phyloP scores from a whole-genome alignment of 2,888 invertebrate genomes.

The Sisyra terminalis region DNA sequence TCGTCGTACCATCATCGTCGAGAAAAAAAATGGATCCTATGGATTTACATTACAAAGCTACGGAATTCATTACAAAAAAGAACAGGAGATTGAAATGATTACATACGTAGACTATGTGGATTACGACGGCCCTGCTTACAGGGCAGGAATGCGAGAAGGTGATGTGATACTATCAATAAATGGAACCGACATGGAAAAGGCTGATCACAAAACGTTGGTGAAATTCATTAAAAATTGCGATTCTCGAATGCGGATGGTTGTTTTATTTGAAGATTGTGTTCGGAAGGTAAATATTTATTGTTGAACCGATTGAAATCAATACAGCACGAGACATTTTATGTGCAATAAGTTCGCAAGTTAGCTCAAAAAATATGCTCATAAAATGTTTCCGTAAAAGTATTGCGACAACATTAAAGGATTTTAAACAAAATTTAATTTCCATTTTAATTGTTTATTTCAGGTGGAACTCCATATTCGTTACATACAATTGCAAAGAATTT shows the following conservation, averaged over 20 bases:
- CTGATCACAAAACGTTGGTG: constrained; percentile 88
- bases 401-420: neutral
- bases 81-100: constrained; percentile 88
- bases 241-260: constrained; percentile 85
- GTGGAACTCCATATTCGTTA: constrained; percentile 86
- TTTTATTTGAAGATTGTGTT: constrained; percentile 91
- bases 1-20: constrained; percentile 79
- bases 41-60: constrained; percentile 96
- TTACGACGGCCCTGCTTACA: constrained; percentile 78
- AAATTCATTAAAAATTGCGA: constrained; percentile 81
- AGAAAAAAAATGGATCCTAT: constrained; percentile 77
- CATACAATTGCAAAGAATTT: constrained; percentile 69
- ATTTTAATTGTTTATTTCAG: constrained; percentile 28
- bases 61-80: constrained; percentile 89
- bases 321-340: too few species aligned
- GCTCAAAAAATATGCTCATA: too few species aligned
- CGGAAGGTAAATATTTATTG: constrained; percentile 47
- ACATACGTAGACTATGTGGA: constrained; percentile 96
- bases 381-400: neutral
- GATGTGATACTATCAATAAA: constrained; percentile 94
- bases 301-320: neutral
- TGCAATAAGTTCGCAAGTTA: neutral
- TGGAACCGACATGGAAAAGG: constrained; percentile 86
- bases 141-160: constrained; percentile 88
- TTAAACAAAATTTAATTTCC: too few species aligned